Percentiles rank a stretch among this genome's conserved stretches.
phyloP scores from a whole-genome alignment of 2,888 invertebrate genomes.

The Xylocampa areola region DNA sequence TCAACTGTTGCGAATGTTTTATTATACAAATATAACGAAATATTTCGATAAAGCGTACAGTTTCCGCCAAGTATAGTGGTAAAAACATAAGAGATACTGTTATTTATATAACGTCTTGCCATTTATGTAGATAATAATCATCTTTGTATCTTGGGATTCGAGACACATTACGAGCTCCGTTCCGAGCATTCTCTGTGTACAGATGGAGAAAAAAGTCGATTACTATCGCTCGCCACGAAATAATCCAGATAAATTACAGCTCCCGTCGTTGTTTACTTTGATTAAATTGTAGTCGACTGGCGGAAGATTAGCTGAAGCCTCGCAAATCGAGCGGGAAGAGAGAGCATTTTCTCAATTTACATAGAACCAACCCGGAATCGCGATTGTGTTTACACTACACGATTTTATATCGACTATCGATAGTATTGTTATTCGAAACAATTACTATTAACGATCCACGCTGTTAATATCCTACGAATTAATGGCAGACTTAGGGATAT shows the following conservation, averaged over 20 bases:
- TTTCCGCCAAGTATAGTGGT: conserved; percentile 61
- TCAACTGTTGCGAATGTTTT: conserved; percentile 78
- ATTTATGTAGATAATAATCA: conserved; percentile 81
- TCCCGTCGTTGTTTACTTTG: conserved; percentile 88
- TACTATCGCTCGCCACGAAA: conserved; percentile 86
- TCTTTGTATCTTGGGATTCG: conserved; percentile 74
- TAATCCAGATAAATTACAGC: conserved; percentile 89
- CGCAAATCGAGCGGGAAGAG: conserved; percentile 86
- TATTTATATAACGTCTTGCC: conserved; percentile 70
- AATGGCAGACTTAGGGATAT: conserved; percentile 7
- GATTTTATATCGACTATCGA: conserved; percentile 61
- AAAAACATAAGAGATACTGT: conserved; percentile 67
- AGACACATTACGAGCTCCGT: conserved; percentile 75
- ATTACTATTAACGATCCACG: conserved; percentile 35
- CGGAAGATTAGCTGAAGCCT: conserved; percentile 87
- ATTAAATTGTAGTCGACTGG: conserved; percentile 89
- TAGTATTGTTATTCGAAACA: conserved; percentile 41
- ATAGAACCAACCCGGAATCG: conserved; percentile 84
- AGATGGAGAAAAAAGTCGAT: conserved; percentile 86
- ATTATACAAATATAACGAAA: conserved; percentile 69
- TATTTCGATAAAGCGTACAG: conserved; percentile 62
- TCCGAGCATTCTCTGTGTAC: conserved; percentile 66
- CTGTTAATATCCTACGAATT: conserved; percentile 19
- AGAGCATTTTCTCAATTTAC: conserved; percentile 86
- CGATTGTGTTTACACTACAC: conserved; percentile 76